phyloP scores from a whole-genome alignment of 2,888 invertebrate genomes.

The Oxytorus armatus region DNA sequence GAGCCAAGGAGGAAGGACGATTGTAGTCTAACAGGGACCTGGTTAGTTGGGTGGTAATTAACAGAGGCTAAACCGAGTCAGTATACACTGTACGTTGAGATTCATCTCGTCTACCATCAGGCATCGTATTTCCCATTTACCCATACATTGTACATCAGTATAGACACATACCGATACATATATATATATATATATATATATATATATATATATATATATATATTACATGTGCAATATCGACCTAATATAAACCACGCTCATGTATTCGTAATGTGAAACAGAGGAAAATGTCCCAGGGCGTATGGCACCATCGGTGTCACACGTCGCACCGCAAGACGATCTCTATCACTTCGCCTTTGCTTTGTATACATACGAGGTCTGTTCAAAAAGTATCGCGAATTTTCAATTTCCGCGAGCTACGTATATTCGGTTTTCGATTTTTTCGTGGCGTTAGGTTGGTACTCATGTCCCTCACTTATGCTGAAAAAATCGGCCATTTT shows the following conservation, averaged over 20 bases:
- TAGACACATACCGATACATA: background rate
- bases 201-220: background rate
- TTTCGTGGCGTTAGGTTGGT: too few species aligned
- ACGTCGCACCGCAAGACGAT: background rate
- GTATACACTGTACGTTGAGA: slow-evolving; percentile 32
- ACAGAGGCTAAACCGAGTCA: slow-evolving; percentile 57
- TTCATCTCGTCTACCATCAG: slow-evolving; percentile 27
- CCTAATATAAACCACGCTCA: too few species aligned
- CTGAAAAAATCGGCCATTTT: too few species aligned
- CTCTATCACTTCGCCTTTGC: slow-evolving; percentile 2
- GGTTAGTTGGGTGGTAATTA: slow-evolving; percentile 72
- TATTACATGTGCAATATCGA: too few species aligned
- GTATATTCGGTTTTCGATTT: too few species aligned
- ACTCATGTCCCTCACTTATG: too few species aligned
- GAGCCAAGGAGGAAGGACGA: slow-evolving; percentile 42
- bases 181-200: slow-evolving; percentile 1
- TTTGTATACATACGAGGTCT: too few species aligned
- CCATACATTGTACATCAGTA: slow-evolving; percentile 20
- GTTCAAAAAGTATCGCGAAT: too few species aligned
- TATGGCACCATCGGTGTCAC: slow-evolving; percentile 29
- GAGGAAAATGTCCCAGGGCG: slow-evolving; percentile 35
- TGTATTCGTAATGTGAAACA: background rate
- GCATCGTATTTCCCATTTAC: slow-evolving; percentile 34
- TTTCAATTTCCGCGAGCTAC: too few species aligned
- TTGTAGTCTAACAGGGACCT: slow-evolving; percentile 54